Conservation (phyloP, 2,888 invertebrate genomes). For the Pachliopta kotzebuea region DNA sequence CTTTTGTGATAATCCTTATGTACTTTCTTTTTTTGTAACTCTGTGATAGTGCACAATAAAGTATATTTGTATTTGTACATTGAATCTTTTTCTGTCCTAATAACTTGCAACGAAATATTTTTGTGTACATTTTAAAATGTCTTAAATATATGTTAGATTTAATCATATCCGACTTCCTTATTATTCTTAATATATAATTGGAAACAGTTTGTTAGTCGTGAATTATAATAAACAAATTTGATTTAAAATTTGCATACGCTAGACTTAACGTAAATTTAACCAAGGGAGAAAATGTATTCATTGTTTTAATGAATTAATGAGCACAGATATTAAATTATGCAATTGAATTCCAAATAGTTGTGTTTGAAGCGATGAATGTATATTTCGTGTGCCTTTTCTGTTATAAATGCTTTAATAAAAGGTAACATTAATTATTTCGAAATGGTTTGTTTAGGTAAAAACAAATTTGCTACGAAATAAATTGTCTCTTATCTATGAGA, state of each 20-base stretch:
- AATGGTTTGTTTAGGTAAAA: slow-evolving; percentile 1
- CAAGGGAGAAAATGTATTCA: slow-evolving; percentile 6
- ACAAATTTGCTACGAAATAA: neutral
- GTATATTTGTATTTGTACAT: no score
- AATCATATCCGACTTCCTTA: neutral
- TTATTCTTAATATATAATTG: neutral
- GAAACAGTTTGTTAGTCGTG: neutral
- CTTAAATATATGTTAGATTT: neutral
- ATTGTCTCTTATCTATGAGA: neutral
- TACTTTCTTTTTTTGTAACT: no score
- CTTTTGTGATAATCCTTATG: no score
- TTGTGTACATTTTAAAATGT: no score
- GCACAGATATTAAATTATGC: neutral
- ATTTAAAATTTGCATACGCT: slow-evolving; percentile 13
- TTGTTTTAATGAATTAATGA: slow-evolving; percentile 14
- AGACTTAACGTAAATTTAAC: slow-evolving; percentile 10
- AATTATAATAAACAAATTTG: slow-evolving; percentile 8
- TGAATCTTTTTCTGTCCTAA: no score
- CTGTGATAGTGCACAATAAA: no score
- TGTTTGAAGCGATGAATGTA: neutral
- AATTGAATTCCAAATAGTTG: neutral
- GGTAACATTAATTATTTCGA: neutral
- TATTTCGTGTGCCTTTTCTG: neutral
- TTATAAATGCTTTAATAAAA: neutral
- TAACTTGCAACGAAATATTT: no score